Percentiles rank a stretch among this genome's conserved stretches.
Evolutionary conservation across 2,888 invertebrate species (phyloP).

Genomic region (Ormyrus labotus): DNA sequence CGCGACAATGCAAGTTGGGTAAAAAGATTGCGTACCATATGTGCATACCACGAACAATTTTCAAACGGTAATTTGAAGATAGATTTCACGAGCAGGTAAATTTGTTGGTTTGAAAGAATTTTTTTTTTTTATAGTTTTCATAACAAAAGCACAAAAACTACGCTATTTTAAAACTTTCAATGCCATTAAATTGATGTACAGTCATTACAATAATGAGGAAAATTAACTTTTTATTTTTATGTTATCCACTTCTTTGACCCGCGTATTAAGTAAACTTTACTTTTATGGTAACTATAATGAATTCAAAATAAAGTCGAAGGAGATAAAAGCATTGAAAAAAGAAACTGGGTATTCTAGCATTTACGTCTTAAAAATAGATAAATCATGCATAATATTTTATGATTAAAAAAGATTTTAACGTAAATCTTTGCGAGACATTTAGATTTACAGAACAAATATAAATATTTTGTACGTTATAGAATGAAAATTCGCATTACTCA

Average conservation of each 20-base stretch:
- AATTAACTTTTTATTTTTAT: no score
- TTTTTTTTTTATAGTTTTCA: background rate
- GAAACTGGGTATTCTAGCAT: background rate
- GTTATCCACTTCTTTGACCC: no score
- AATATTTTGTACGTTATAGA: conserved; percentile 33
- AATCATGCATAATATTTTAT: no score
- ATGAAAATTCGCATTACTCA: conserved; percentile 11
- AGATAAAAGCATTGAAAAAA: background rate
- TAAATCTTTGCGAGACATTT: background rate
- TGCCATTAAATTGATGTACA: no score
- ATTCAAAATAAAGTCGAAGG: no score
- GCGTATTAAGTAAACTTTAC: no score
- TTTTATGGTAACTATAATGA: no score
- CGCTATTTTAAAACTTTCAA: no score
- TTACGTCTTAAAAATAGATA: no score
- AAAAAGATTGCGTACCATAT: conserved; percentile 37
- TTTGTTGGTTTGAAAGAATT: conserved; percentile 23
- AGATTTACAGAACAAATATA: conserved; percentile 25
- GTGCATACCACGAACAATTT: conserved; percentile 34
- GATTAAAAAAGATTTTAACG: background rate
- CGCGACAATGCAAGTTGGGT: conserved; percentile 50
- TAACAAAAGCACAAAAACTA: background rate
- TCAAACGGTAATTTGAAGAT: conserved; percentile 41
- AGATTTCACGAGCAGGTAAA: conserved; percentile 33
- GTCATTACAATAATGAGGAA: no score